Conservation (phyloP, 2,888 invertebrate genomes). For the Eristalis intricaria region DNA sequence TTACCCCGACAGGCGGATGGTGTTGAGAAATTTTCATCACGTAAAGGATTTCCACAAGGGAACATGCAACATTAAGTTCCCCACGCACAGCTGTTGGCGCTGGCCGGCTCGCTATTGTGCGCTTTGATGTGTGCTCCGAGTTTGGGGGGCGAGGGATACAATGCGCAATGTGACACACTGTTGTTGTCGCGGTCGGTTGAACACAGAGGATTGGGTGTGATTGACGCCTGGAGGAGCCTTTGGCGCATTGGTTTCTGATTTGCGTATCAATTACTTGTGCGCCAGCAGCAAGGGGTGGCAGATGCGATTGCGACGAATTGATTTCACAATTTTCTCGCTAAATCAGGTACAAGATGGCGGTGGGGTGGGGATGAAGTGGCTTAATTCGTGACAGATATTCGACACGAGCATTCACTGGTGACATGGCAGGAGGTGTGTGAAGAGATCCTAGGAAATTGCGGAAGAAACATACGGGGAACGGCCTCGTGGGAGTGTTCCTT, state of each 20-base stretch:
- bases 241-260: conserved; percentile 36
- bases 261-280: conserved; percentile 66
- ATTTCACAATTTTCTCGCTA: conserved; percentile 66
- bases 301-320: conserved; percentile 54
- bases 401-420: not conserved
- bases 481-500: not conserved
- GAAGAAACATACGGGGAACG: not conserved
- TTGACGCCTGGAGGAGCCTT: conserved; percentile 1
- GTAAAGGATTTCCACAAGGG: conserved; percentile 58
- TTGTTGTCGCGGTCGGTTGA: conserved; percentile 9
- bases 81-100: conserved; percentile 53
- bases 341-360: conserved; percentile 44
- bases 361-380: conserved; percentile 25
- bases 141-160: not conserved
- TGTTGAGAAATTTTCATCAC: conserved; percentile 60
- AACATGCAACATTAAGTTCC: conserved; percentile 64
- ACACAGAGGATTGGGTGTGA: conserved; percentile 4
- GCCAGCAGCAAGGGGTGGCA: not conserved
- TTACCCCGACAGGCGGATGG: not conserved
- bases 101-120: not conserved
- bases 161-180: conserved; percentile 42
- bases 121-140: not conserved
- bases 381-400: conserved; percentile 5
- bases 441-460: not conserved
- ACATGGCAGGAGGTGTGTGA: not conserved